These are phyloP conservation scores for Dicentrarchus labrax DNA, from an alignment of 2,113 vertebrate species.

Conservation along the genomic window DNA sequence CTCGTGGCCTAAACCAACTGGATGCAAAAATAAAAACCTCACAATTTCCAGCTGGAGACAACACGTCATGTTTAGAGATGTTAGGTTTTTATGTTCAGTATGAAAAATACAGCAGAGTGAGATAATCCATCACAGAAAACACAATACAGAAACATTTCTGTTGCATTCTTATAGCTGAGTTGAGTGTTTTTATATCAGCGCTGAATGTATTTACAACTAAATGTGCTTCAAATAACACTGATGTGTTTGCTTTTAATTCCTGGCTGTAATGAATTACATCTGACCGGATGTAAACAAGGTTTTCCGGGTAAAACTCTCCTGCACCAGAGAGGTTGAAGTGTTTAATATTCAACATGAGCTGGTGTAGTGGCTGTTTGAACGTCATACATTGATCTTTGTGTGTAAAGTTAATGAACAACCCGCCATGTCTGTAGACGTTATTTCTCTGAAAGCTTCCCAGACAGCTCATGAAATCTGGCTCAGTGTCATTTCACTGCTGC, in stretches of 20 bases:
- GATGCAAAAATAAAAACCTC: no score
- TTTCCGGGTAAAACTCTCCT: neutral
- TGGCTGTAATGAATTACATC: neutral
- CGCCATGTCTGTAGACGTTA: neutral
- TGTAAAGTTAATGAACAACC: constrained; percentile 32
- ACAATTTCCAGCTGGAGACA: no score
- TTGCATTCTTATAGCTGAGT: no score
- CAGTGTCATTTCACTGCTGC: neutral
- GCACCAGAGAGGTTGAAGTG: neutral
- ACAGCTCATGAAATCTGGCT: neutral
- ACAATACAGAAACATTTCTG: no score
- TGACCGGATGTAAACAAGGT: neutral
- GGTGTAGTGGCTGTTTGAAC: neutral
- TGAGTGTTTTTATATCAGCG: no score
- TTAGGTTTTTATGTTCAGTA: no score
- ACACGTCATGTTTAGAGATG: no score
- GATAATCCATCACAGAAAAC: no score
- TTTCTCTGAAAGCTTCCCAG: constrained; percentile 3
- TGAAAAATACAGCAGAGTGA: no score
- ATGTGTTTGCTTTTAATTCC: neutral
- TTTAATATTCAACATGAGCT: constrained; percentile 13
- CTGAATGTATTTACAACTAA: no score
- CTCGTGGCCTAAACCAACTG: no score
- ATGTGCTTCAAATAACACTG: no score
- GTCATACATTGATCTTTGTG: neutral